Conservation (phyloP, 2,797 vertebrate genomes). For the Mus caroli region DNA sequence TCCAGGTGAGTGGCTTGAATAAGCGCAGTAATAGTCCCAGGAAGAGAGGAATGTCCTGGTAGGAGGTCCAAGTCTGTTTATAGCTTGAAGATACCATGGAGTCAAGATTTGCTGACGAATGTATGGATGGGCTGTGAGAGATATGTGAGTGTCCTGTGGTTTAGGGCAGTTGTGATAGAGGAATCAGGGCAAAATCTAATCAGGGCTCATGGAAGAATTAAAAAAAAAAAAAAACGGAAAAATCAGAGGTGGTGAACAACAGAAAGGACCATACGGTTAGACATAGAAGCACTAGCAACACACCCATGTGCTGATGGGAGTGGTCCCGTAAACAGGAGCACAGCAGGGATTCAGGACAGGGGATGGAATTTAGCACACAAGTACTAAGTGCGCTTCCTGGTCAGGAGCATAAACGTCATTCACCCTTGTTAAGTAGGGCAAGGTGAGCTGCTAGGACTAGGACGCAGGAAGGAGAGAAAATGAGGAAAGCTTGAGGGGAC, state of each 20-base stretch:
- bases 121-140: neutral
- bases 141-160: too few relatives aligned
- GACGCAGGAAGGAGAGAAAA: neutral
- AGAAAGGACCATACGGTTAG: neutral
- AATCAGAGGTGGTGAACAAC: neutral
- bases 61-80: neutral
- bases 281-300: neutral
- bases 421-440: neutral
- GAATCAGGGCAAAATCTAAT: neutral
- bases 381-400: neutral
- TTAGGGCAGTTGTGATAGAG: neutral
- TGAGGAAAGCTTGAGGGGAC: neutral
- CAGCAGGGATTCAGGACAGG: neutral
- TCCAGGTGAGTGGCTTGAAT: neutral
- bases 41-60: neutral
- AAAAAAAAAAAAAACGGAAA: neutral
- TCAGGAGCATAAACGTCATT: neutral
- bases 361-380: neutral
- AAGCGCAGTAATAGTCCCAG: neutral
- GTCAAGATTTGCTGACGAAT: neutral
- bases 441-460: neutral
- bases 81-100: slow-evolving; percentile 27
- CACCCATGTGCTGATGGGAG: neutral
- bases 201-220: neutral
- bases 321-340: neutral